phyloP scores from a whole-genome alignment of 2,113 vertebrate species.

The Probosciger aterrimus region DNA sequence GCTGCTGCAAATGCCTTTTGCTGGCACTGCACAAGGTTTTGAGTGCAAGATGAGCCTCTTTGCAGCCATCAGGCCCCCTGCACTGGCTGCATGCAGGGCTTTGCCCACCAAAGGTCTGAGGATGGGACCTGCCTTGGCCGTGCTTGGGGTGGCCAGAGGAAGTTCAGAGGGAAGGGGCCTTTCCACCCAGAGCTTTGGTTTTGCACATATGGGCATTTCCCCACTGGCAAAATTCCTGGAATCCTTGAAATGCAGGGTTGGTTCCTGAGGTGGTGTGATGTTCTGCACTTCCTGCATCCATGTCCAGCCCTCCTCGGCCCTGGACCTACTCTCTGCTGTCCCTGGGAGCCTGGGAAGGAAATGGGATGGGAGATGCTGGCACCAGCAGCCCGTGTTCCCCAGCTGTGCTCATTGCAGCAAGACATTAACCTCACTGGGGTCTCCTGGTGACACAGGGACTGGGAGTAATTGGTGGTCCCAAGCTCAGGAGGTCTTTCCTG shows the following conservation, averaged over 20 bases:
- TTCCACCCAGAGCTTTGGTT: background rate
- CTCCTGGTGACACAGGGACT: background rate
- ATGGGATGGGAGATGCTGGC: background rate
- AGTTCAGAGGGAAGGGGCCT: background rate
- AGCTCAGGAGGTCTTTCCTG: background rate
- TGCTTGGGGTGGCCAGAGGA: background rate
- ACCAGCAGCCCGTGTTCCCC: fast-evolving
- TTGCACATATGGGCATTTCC: fast-evolving
- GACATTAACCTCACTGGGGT: background rate
- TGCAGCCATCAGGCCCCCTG: background rate
- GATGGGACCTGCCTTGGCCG: background rate
- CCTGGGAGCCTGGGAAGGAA: background rate
- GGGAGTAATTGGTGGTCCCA: background rate
- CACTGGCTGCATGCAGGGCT: background rate
- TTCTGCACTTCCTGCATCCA: background rate
- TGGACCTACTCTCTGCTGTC: background rate
- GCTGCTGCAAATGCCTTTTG: background rate
- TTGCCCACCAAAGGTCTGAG: background rate
- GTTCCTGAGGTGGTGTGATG: background rate
- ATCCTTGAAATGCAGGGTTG: background rate
- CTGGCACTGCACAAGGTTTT: background rate
- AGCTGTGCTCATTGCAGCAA: background rate
- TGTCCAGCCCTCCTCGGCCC: background rate
- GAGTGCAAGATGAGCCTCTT: background rate
- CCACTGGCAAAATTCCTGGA: background rate